Base-by-base conservation (phyloP, 2,888 invertebrate species). In the Pelosia muscerda region DNA sequence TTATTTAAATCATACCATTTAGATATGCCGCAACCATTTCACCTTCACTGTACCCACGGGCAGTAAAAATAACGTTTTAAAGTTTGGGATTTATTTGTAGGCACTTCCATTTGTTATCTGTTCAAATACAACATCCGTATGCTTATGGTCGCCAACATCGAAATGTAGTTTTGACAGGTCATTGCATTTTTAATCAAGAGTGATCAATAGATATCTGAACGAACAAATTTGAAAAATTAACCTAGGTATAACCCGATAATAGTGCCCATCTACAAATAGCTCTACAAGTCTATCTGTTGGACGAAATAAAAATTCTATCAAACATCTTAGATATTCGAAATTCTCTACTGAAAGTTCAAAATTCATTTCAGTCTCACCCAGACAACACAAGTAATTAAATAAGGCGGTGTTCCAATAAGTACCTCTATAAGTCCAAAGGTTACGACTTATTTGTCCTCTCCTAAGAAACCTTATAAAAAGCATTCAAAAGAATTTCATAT, bases 1-100 rank as follows among this genome's bases (percentile, higher is more conserved):
- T 94, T 94, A 94, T 95, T 93, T 92, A 94, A 94, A 94, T 94
- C 90, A 86, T 88, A 88, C 92, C 91, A 92, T 93, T 93, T 93
- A 93, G 90, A 92, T 93, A 92, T 92, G 88, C 90, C 81, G 82
- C 86, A 85, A 91, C 88, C 89, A 90, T 91, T 91, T 90, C 88
- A 89, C 84, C 87, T 89, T 83, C 68, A 75, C 68, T 71, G 71
- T 72, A 72, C 68, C 63, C 71, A 67, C 73, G 61, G 81, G 82
- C 83, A 86, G 88, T 88, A 84, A 88, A 87, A 84, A 84, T 84
- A 82, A 81, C 81, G 79, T 86, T 84, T 86, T 85, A 86, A 84
- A 38, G 13, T 85, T 87, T 87, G 71, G 79, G 81, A 76, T 72
- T 81, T 81, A 75, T 78, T 70, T 63, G 28, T 22, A 28, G 13